Evolutionary conservation across 2,888 invertebrate species (phyloP), one percentile per base, ranked within the genome.

Genomic region (Dasypogon diadema): DNA sequence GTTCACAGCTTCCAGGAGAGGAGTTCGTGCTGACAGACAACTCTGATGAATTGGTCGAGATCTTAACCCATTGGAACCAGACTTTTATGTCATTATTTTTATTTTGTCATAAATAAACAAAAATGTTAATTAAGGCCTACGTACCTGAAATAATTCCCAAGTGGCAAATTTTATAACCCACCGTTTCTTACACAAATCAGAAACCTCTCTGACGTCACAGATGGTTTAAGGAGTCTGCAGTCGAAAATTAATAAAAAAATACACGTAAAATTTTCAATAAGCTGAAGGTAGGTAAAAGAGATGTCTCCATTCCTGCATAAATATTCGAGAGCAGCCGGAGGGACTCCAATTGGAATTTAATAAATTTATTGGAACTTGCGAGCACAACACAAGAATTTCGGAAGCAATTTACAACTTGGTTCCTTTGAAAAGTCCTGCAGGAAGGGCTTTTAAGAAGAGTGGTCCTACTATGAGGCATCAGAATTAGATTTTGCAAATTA

Each of bases 401-500:
- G 24, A 65, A 65, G 46, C 65, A 65, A 65, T 65, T 65, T 65
- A 46, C 48, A 65, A 22, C 24, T 46, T 12, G 42, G 48, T 22
- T 22, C 46, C 46, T 46, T 24, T 8, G 46, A 42, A 30, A n/a
- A 21, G 26, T 21, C 24, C 46, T 48, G 46, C 24, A 16, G 48
- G 22, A 24, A 56, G 46, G 48, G 46, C 65, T 46, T 48, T 48
- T 48, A 65, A 51, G 58, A 58, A 46, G 24, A 46, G 48, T 65
- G 46, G 65, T 18, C 8, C 24, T 22, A 65, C 46, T 65, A 46
- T 46, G 46, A 42, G 65, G 14, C 46, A 46, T 48, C 26, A 46
- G 65, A 65, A 65, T 65, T 65, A 65, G 65, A 65, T 65, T 51
- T 65, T 65, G 65, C 65, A 65, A 65, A 65, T 46, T 65, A 51